Conservation (phyloP, 2,888 invertebrate genomes). For the Leptothorax acervorum region DNA sequence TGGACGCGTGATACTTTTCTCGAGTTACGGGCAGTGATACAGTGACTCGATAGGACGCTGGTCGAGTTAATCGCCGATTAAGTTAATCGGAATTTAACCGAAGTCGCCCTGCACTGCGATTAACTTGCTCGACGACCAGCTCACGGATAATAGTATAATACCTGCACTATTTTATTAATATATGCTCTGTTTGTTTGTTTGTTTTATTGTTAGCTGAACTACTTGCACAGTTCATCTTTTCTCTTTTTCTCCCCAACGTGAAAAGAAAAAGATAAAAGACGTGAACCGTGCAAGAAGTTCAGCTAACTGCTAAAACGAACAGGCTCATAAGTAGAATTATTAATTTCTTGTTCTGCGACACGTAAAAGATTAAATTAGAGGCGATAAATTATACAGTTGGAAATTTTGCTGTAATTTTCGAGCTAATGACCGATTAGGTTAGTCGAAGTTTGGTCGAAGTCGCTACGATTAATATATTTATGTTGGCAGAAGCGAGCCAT, state of each 20-base stretch:
- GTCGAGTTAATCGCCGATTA: background rate
- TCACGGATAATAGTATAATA: background rate
- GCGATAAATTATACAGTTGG: background rate
- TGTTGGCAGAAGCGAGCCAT: background rate
- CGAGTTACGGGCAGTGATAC: background rate
- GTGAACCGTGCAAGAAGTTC: too few species aligned
- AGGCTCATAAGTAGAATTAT: background rate
- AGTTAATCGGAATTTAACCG: background rate
- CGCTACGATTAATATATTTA: background rate
- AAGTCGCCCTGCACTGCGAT: background rate
- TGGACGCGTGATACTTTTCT: background rate
- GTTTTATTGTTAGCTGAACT: too few species aligned
- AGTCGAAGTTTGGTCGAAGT: background rate
- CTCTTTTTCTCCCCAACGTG: too few species aligned
- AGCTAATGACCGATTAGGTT: background rate
- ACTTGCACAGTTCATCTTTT: too few species aligned
- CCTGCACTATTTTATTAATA: background rate
- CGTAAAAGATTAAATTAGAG: background rate
- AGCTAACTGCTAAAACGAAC: too few species aligned
- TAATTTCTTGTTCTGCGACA: background rate
- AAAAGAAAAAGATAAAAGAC: too few species aligned
- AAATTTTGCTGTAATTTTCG: background rate
- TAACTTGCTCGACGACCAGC: background rate
- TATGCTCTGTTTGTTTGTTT: too few species aligned
- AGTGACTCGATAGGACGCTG: background rate